These are phyloP conservation scores for Irena cyanogastra DNA, from an alignment of 2,113 vertebrate species.

Conservation along the genomic window DNA sequence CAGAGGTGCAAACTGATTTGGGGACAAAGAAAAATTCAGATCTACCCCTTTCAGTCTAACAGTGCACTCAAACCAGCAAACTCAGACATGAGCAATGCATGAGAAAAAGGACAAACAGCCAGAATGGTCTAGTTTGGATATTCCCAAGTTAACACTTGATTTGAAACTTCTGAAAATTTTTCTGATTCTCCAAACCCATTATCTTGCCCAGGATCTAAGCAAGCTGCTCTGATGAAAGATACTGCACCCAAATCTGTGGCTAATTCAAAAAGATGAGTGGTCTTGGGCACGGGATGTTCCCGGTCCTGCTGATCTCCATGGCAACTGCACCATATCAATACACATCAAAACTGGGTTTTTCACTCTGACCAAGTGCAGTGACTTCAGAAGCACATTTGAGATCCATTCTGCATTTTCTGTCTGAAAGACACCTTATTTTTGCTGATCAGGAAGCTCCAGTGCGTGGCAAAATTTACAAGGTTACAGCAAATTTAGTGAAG, in stretches of 20 bases:
- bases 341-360: neutral
- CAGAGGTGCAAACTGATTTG: neutral
- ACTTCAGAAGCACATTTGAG: neutral
- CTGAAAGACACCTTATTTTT: neutral
- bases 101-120: neutral
- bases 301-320: neutral
- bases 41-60: neutral
- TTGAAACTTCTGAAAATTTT: neutral
- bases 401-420: neutral
- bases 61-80: neutral
- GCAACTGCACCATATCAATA: neutral
- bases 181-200: neutral
- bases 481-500: neutral
- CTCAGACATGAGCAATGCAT: neutral
- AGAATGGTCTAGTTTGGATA: neutral
- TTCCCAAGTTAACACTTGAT: accelerated
- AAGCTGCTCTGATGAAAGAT: neutral
- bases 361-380: neutral
- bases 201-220: neutral
- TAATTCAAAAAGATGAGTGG: neutral
- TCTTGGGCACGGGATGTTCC: neutral
- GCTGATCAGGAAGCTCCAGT: neutral
- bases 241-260: neutral
- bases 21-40: neutral
- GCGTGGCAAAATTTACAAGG: neutral